Evolutionary conservation across 2,797 vertebrate species (phyloP), one percentile per base, ranked within the genome.

Genomic region (Etheostoma perlongum): DNA sequence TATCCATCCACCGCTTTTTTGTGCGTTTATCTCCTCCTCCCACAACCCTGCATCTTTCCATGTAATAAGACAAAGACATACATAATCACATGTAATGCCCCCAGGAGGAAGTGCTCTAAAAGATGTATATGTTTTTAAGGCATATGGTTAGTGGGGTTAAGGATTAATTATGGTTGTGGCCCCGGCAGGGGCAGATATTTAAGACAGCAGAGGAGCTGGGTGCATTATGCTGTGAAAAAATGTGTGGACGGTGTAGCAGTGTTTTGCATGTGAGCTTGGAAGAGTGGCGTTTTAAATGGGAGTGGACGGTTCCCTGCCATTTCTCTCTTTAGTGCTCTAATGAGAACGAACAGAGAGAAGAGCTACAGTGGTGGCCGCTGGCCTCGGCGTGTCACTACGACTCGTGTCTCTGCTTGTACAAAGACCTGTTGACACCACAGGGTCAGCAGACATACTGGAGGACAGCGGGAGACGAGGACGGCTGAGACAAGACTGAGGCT

Each of bases 331-430:
- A 27, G 36, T 66, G 74, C 76, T 74, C 60, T 87, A 86, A 89
- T 85, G 81, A 88, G 82, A 85, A 66, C 51, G 69, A 92, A 85
- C 85, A 88, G 85, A 79, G 65, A 82, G 78, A 83, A 73, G 79
- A 72, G 85, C 74, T 74, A 73, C 67, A 51, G 76, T 46, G 78
- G 80, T 72, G 79, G 80, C 86, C 76, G 42, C 79, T 67, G 89
- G 86, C 83, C 84, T 70, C 1, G 27, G 65, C 4, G 6, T 78
- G 89, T 91, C 91, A 90, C 74, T n/a, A 66, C 47, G 21, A 30
- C 76, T 92, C 69, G 81, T 27, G 83, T 93, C 86, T 90, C 83
- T 48, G 79, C 79, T 67, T 76, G 62, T 72, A 52, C 85, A 72
- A 40, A 49, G 46, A 89, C 89, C 90, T 87, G 89, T 79, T 88